These are phyloP conservation scores for Drosophila fuyamai DNA, from an alignment of 1,140 invertebrate genomes.

Conservation along the genomic window DNA sequence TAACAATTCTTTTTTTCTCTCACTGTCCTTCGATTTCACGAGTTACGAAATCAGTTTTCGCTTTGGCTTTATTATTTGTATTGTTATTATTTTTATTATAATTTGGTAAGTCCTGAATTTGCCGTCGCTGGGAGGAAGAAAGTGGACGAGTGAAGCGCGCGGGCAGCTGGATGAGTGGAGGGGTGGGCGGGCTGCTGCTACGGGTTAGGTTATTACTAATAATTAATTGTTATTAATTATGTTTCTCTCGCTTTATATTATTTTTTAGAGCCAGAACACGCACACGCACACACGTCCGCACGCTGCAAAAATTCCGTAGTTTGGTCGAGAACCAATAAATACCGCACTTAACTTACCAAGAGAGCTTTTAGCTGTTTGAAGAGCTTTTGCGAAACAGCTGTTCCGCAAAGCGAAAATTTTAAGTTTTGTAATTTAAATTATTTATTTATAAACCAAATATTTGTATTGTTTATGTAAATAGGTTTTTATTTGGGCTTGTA, in stretches of 20 bases:
- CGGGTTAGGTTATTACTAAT: background rate
- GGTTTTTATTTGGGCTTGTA: no score
- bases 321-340: background rate
- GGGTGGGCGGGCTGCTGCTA: background rate
- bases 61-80: slow-evolving; percentile 1
- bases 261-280: slow-evolving; percentile 16
- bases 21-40: slow-evolving; percentile 37
- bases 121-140: background rate
- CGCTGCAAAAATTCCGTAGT: slow-evolving; percentile 14
- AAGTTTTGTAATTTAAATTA: no score
- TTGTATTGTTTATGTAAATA: no score
- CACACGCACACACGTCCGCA: slow-evolving; percentile 21
- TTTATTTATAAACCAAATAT: no score
- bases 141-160: background rate
- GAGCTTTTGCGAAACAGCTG: background rate
- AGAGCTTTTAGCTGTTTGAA: background rate
- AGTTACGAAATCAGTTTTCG: slow-evolving; percentile 41
- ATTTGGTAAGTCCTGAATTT: background rate
- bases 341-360: background rate
- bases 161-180: background rate
- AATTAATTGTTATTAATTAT: background rate
- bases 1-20: slow-evolving; percentile 30
- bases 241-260: background rate
- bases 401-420: no score
- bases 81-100: background rate